Percentiles rank a stretch among this genome's conserved stretches.
These are phyloP conservation scores for Sesamia nonagrioides DNA, from an alignment of 1,140 invertebrate species.

Conservation along the genomic window DNA sequence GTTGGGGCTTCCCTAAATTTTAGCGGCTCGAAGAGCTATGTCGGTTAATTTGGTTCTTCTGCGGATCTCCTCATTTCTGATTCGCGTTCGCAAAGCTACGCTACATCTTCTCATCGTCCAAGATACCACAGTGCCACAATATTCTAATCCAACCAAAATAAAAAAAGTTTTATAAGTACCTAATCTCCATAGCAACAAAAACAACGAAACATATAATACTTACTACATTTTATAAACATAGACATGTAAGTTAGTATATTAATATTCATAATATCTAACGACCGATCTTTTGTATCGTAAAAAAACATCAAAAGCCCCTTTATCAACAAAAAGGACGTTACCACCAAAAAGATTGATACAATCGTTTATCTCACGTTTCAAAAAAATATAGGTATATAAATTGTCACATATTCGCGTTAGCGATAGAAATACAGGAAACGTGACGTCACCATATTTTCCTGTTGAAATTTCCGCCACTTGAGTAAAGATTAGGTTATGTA, in stretches of 20 bases:
- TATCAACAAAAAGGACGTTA: conserved; percentile 13
- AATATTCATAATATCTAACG: conserved; percentile 14
- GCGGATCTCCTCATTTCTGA: no score
- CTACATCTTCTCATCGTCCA: no score
- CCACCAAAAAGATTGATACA: conserved; percentile 47
- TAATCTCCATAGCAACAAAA: background rate
- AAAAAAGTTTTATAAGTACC: background rate
- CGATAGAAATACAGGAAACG: conserved; percentile 47
- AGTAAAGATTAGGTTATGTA: conserved; percentile 35
- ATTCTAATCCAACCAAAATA: no score
- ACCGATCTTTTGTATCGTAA: background rate
- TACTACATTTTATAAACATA: background rate
- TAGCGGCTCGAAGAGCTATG: no score
- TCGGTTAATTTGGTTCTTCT: no score
- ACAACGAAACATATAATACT: background rate
- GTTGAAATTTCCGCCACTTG: conserved; percentile 50
- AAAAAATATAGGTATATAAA: conserved; percentile 52
- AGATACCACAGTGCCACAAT: no score
- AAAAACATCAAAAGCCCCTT: conserved; percentile 10
- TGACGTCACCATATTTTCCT: conserved; percentile 47
- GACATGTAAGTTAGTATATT: conserved; percentile 1
- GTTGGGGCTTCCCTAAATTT: no score
- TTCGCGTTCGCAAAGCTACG: no score
- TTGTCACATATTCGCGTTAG: conserved; percentile 33
- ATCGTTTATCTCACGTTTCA: conserved; percentile 20